Conservation (phyloP, 2,888 invertebrate genomes). For the Platypus cylindrus region DNA sequence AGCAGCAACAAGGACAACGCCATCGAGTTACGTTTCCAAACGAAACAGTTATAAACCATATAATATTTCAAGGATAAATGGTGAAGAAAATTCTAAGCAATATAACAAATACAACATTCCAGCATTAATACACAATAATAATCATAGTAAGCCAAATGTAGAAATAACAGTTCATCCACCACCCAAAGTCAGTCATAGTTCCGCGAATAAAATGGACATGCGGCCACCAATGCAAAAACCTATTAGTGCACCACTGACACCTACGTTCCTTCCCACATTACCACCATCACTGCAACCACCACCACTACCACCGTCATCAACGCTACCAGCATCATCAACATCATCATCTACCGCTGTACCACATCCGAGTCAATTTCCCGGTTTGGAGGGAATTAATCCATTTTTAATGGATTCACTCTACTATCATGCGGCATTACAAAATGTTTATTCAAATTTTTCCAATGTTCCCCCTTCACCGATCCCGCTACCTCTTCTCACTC, state of each 20-base stretch:
- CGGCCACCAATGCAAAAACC: constrained; percentile 8
- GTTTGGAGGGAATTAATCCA: constrained; percentile 11
- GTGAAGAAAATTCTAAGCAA: constrained; percentile 26
- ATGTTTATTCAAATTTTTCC: constrained; percentile 33
- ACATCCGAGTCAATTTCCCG: constrained; percentile 1
- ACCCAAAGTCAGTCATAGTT: background rate
- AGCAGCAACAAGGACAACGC: background rate
- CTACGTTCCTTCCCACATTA: constrained; percentile 16
- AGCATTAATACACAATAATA: constrained; percentile 9
- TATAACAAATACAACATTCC: constrained; percentile 16
- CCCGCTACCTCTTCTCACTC: constrained; percentile 36
- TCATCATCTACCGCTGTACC: constrained; percentile 1
- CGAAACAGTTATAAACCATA: constrained; percentile 45
- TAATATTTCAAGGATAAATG: constrained; percentile 31
- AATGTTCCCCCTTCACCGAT: constrained; percentile 22
- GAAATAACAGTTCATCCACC: constrained; percentile 11
- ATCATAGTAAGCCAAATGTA: too few relatives aligned
- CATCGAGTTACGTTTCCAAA: constrained; percentile 24
- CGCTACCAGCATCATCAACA: background rate
- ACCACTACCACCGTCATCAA: constrained; percentile 4
- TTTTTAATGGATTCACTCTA: constrained; percentile 34
- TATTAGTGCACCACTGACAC: too few relatives aligned
- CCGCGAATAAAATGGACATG: constrained; percentile 2
- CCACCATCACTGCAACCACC: constrained; percentile 21
- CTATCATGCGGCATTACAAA: constrained; percentile 38